These are phyloP conservation scores for Poecile montanus DNA, from an alignment of 2,797 vertebrate genomes.

Conservation along the genomic window DNA sequence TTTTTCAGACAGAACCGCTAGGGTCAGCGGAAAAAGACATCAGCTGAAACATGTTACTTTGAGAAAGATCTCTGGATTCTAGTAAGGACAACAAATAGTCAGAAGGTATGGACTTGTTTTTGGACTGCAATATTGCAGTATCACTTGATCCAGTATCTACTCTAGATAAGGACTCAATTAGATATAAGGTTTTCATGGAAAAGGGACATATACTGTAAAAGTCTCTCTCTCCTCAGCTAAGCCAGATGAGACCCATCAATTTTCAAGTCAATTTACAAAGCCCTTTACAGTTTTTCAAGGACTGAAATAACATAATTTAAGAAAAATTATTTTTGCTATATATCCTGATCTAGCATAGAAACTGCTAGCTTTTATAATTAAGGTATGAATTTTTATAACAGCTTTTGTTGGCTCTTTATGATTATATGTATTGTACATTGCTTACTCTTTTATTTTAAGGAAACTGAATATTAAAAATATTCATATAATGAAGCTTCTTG, in stretches of 20 bases:
- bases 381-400: neutral
- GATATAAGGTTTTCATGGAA: neutral
- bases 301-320: neutral
- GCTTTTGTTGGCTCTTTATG: neutral
- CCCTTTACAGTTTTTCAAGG: neutral
- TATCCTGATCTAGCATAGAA: neutral
- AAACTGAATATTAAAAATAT: neutral
- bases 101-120: neutral
- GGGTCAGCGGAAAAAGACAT: neutral
- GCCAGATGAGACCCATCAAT: neutral
- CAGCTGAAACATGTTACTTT: neutral
- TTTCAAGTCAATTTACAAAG: conserved; percentile 1
- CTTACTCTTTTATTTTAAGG: neutral
- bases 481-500: neutral
- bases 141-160: neutral
- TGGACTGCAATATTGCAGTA: neutral
- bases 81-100: neutral
- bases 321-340: neutral
- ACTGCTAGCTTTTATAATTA: neutral
- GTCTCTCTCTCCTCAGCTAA: neutral
- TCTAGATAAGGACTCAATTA: neutral
- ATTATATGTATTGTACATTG: neutral
- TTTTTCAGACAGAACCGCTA: neutral
- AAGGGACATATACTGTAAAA: neutral
- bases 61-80: neutral